Conservation (phyloP, 1,140 invertebrate genomes). For the Orchestia grillus region DNA sequence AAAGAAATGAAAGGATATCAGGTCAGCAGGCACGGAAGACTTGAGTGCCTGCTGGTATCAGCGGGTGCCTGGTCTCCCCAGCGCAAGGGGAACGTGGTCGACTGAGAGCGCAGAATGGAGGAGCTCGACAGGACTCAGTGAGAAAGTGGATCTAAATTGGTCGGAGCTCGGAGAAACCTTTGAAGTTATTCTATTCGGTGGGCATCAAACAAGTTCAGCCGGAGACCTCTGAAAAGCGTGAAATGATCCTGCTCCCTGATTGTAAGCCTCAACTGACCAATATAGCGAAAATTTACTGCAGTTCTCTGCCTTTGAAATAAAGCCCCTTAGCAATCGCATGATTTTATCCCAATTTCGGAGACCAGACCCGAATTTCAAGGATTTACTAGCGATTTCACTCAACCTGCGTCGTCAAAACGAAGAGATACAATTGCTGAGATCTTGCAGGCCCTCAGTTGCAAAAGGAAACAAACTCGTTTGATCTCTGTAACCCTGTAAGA, state of each 20-base stretch:
- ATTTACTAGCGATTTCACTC: not conserved
- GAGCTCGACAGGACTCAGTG: not conserved
- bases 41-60: too few species aligned
- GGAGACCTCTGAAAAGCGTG: conserved; percentile 43
- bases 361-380: not conserved
- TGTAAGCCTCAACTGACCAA: conserved; percentile 48
- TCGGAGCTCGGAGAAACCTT: conserved; percentile 41
- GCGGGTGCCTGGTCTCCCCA: too few species aligned
- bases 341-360: not conserved
- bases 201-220: conserved; percentile 35
- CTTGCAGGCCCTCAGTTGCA: not conserved
- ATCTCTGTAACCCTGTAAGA: not conserved
- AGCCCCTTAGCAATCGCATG: not conserved
- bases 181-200: conserved; percentile 27
- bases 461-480: not conserved
- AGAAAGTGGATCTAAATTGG: conserved; percentile 55
- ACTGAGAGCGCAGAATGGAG: not conserved
- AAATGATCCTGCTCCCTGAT: conserved; percentile 44
- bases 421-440: not conserved
- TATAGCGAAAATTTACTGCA: conserved; percentile 29
- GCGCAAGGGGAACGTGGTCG: not conserved
- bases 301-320: not conserved
- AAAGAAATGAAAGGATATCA: too few species aligned
- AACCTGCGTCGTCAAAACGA: not conserved
- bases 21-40: too few species aligned